phyloP scores from a whole-genome alignment of 2,113 vertebrate species.

The Hypanus sabinus region DNA sequence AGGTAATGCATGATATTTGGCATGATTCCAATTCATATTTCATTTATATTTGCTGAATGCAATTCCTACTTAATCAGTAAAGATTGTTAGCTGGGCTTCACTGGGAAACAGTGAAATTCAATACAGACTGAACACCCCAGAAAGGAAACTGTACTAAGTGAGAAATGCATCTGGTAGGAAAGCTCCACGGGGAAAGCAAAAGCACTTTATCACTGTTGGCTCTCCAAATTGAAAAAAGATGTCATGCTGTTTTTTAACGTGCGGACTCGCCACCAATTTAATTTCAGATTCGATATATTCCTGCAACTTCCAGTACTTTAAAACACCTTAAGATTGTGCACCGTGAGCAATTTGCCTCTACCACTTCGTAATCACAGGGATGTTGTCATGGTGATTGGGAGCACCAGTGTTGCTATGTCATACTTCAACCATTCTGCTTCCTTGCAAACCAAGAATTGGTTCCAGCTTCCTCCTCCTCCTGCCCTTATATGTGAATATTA shows the following conservation, averaged over 20 bases:
- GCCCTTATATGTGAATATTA: neutral
- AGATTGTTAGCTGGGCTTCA: neutral
- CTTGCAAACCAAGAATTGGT: neutral
- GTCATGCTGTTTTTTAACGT: neutral
- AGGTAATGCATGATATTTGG: neutral
- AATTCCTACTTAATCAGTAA: slow-evolving; percentile 1
- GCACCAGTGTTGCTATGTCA: neutral
- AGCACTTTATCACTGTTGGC: slow-evolving; percentile 26
- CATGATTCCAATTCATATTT: neutral
- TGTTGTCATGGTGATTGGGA: slow-evolving; percentile 3
- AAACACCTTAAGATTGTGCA: neutral
- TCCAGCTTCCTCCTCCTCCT: slow-evolving; percentile 7
- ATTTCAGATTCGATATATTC: neutral
- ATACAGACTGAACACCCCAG: slow-evolving; percentile 4
- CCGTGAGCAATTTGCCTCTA: neutral
- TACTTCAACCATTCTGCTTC: neutral
- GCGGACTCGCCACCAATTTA: neutral
- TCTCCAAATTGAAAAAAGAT: slow-evolving; percentile 31
- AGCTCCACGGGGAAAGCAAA: neutral
- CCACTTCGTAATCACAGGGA: neutral
- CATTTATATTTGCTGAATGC: neutral
- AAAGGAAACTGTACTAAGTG: neutral
- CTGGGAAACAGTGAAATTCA: neutral
- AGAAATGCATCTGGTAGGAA: slow-evolving; percentile 23
- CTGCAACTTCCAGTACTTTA: neutral